A percentile compares a stretch with the other conserved stretches of the same genome.
phyloP scores from a whole-genome alignment of 2,797 vertebrate genomes.

The Hemibagrus guttatus region DNA sequence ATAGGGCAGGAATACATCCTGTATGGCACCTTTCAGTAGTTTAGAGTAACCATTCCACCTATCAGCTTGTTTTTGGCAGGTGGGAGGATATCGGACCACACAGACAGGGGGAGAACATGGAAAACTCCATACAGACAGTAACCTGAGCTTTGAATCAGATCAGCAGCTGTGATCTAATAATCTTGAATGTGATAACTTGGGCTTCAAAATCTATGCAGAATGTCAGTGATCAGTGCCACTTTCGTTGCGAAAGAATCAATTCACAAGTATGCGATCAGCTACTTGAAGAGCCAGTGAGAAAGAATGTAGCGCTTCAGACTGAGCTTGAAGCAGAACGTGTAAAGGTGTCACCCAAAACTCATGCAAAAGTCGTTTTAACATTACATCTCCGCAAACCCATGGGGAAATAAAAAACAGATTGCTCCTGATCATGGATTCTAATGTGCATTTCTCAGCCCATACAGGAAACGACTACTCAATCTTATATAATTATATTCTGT shows the following conservation, averaged over 20 bases:
- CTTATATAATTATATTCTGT: neutral
- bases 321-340: neutral
- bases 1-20: neutral
- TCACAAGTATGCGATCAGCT: neutral
- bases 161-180: neutral
- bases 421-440: neutral
- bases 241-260: neutral
- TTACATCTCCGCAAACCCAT: neutral
- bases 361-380: neutral
- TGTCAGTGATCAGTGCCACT: neutral
- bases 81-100: neutral
- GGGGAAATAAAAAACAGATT: neutral
- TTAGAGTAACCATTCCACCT: neutral
- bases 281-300: neutral
- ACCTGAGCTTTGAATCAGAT: neutral
- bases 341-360: neutral
- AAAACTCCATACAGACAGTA: neutral
- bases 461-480: neutral
- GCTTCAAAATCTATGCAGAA: neutral
- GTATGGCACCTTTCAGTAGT: neutral
- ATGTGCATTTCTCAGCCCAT: neutral
- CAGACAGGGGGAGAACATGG: neutral
- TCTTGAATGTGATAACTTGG: neutral
- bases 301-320: neutral
- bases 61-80: neutral